Base-by-base conservation (phyloP, 2,797 vertebrate species). In the Chloroceryle inda region DNA sequence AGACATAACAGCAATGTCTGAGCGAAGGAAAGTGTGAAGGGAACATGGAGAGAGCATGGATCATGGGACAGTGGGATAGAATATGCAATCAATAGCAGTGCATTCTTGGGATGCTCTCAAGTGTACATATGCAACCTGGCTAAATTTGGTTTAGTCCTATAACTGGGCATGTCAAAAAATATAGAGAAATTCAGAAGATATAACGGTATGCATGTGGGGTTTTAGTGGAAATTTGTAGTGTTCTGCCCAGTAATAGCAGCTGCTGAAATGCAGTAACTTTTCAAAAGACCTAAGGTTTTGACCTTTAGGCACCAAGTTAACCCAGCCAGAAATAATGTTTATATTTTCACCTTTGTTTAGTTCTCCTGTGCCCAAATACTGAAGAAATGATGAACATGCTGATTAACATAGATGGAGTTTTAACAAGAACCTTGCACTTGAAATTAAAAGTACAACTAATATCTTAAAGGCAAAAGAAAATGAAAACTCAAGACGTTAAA, bases 211-310 rank as follows among this genome's bases (percentile, higher is more conserved):
- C 29, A 29, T 50, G 31, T 55, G 53, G 75, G 33, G 77, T 88
- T 68, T 74, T 77, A 40, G 26, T 44, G 13, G 45, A 63, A 86
- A 74, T 78, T 90, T 89, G 80, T 79, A 21, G n/a, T 37, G 9
- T 85, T 86, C 23, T 81, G 35, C 4, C 16, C 33, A 23, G 42
- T 77, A 81, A 74, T 7, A 87, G 33, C 33, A 77, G 58, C 33
- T 84, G 58, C n/a, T 78, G 45, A 91, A 89, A 61, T 29, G 21
- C 9, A 75, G 37, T 5, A 21, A 26, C n/a, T 81, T 90, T 85
- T 83, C 16, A 40, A 35, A 84, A 94, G 33, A 86, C 21, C 10
- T 74, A n/a, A 59, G 17, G 13, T 66, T 85, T 79, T 91, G 76
- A 86, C 69, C 55, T 93, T 79, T 85, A 66, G 24, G 58, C 13